Percentiles rank a stretch among this genome's conserved stretches.
phyloP scores from a whole-genome alignment of 2,888 invertebrate species.

The Invenusta paracnida region DNA sequence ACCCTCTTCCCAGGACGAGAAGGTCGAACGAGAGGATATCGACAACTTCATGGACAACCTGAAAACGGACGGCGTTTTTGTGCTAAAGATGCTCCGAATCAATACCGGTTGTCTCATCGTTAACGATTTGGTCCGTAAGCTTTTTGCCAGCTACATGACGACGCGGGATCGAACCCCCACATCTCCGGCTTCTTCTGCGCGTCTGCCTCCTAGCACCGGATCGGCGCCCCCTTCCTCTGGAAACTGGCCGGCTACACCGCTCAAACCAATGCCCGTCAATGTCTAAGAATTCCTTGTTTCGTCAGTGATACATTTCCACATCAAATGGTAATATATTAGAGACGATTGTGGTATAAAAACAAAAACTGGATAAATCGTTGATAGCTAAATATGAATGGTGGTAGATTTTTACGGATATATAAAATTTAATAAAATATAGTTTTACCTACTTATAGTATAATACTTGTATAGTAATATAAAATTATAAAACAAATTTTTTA shows the following conservation, averaged over 20 bases:
- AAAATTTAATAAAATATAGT: too few species aligned
- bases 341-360: too few species aligned
- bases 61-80: constrained; percentile 7
- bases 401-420: too few species aligned
- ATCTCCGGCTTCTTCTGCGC: neutral
- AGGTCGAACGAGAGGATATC: neutral
- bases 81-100: neutral
- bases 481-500: too few species aligned
- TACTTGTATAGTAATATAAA: too few species aligned
- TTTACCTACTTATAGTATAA: too few species aligned
- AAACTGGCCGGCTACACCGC: neutral
- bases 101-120: neutral
- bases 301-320: too few species aligned
- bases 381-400: too few species aligned
- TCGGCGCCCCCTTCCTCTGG: neutral
- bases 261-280: neutral
- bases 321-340: too few species aligned
- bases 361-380: too few species aligned
- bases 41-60: constrained; percentile 9
- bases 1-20: neutral
- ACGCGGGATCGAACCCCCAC: neutral
- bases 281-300: too few species aligned
- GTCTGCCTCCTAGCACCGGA: neutral
- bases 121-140: constrained; percentile 1
- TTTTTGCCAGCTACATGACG: neutral